phyloP scores from a whole-genome alignment of 2,113 vertebrate genomes.

The Zeus faber region DNA sequence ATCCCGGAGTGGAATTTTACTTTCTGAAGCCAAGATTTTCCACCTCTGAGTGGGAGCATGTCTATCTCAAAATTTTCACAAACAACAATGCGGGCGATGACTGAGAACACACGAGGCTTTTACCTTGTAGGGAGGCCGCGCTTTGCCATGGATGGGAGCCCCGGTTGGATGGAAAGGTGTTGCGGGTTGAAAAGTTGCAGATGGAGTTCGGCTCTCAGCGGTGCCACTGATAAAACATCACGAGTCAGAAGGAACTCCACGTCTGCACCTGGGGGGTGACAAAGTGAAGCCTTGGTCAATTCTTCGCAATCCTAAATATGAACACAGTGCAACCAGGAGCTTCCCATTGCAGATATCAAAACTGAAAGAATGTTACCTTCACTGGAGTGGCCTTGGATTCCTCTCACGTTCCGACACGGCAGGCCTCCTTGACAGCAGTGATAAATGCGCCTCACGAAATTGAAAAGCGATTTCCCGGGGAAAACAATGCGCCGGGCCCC shows the following conservation, averaged over 20 bases:
- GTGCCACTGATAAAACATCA: slow-evolving; percentile 56
- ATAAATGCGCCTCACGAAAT: slow-evolving; percentile 69
- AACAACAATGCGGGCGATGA: too few relatives aligned
- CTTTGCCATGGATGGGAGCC: slow-evolving; percentile 63
- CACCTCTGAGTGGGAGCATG: too few relatives aligned
- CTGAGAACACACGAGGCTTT: neutral
- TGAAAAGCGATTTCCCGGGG: slow-evolving; percentile 71
- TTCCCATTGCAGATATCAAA: too few relatives aligned
- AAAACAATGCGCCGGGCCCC: slow-evolving; percentile 52
- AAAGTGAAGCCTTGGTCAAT: neutral
- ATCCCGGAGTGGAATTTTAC: too few relatives aligned
- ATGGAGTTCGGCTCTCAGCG: slow-evolving; percentile 73
- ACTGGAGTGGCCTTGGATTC: slow-evolving; percentile 70
- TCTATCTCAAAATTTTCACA: too few relatives aligned
- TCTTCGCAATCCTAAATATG: neutral
- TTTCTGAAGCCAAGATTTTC: too few relatives aligned
- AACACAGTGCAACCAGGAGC: too few relatives aligned
- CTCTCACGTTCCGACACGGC: slow-evolving; percentile 67
- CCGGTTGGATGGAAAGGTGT: slow-evolving; percentile 60
- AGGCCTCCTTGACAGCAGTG: slow-evolving; percentile 72
- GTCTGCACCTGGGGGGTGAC: slow-evolving; percentile 48
- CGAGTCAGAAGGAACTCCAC: slow-evolving; percentile 68
- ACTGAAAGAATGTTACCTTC: slow-evolving; percentile 57
- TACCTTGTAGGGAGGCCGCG: slow-evolving; percentile 67
- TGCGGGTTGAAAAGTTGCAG: slow-evolving; percentile 71